These are phyloP conservation scores for Diplodus puntazzo DNA, from an alignment of 2,797 vertebrate species.

Conservation along the genomic window DNA sequence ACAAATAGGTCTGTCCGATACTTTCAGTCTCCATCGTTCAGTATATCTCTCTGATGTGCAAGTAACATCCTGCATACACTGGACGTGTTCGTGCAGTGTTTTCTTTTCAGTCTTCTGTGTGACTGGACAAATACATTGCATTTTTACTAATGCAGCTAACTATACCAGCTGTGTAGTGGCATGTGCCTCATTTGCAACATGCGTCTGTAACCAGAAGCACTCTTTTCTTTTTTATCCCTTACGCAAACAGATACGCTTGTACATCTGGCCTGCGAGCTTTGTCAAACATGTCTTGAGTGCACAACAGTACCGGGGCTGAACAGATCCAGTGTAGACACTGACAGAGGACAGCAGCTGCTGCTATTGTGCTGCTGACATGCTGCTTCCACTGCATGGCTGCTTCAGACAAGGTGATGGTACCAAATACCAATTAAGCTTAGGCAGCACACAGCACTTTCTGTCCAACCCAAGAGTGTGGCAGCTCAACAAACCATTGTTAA, in stretches of 20 bases:
- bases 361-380: slow-evolving; percentile 52
- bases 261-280: slow-evolving; percentile 24
- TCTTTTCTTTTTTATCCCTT: background rate
- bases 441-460: slow-evolving; percentile 51
- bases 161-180: background rate
- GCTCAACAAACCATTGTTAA: slow-evolving; percentile 47
- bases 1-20: background rate
- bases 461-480: slow-evolving; percentile 38
- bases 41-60: background rate
- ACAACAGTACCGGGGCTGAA: slow-evolving; percentile 34
- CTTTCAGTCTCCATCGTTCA: background rate
- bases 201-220: background rate
- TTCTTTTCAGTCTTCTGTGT: background rate
- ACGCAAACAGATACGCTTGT: slow-evolving; percentile 19
- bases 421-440: slow-evolving; percentile 62
- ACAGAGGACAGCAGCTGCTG: slow-evolving; percentile 53
- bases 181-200: background rate
- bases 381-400: slow-evolving; percentile 41
- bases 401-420: slow-evolving; percentile 58
- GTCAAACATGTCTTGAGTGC: slow-evolving; percentile 46
- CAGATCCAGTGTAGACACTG: slow-evolving; percentile 40
- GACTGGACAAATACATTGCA: background rate
- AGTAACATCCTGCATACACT: background rate
- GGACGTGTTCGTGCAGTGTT: background rate
- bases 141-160: slow-evolving; percentile 10